Base-by-base conservation (phyloP, 2,113 vertebrate genomes). In the Scomber colias region DNA sequence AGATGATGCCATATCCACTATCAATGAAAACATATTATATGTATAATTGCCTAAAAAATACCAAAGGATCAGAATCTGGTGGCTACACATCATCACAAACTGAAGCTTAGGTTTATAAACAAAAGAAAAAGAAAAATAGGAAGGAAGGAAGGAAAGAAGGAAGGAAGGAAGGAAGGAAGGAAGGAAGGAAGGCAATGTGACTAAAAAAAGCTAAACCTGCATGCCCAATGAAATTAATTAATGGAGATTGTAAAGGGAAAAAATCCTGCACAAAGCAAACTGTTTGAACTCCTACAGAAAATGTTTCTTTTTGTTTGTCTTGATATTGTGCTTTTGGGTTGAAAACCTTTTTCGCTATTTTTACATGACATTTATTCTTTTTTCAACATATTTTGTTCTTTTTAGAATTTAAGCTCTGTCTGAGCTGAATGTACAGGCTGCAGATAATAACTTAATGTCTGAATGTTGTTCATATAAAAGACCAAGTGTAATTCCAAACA, bases 11-110 rank as follows among this genome's bases (percentile, higher is more conserved):
- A 9, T 40, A 40, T 40, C 35, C 15, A 67, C 27, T 59, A 63
- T 19, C 16, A 55, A 54, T 40, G 0, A 35, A 63, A 62, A 11
- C 50, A 2, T 27, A 27, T 27, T 27, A 55, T 0, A 14, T 71
- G 53, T 53, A 30, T 83, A 24, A 21, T 55, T 84, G 50, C 48
- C 27, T 21, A 51, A 71, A 30, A 69, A 81, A 76, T 82, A 56
- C 75, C 69, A 16, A 13, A 30, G 63, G 60, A 72, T 67, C 66
- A 55, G 51, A 40, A 80, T 82, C 64, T 78, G 30, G 45, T 53
- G 14, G 53, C 21, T 31, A 19, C 44, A 67, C n/a, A 61, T 48
- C 31, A 10, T 48, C 50, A 53, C 14, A 60, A 46, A 50, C n/a
- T 8, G 24, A 17, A 10, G 44, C 7, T 76, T 16, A 14, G 12